Conservation (phyloP, 1,140 invertebrate genomes). For the Brachionus sp. region DNA sequence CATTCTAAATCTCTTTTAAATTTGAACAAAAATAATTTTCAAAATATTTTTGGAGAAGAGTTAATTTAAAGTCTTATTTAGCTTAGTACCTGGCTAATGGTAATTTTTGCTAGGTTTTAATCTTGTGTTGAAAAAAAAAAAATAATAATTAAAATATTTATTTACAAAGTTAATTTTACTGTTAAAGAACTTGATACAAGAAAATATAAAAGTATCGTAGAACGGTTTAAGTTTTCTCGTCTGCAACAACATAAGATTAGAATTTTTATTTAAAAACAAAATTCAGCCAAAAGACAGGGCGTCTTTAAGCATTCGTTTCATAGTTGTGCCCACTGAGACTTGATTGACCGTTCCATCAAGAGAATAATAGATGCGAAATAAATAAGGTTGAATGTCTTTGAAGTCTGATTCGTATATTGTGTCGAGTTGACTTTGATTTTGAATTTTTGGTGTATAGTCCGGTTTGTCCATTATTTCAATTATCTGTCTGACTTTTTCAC, state of each 20-base stretch:
- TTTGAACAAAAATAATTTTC: too few relatives aligned
- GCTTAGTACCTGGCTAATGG: conserved; percentile 41
- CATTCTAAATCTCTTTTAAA: not conserved
- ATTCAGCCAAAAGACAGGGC: conserved; percentile 66
- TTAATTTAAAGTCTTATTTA: not conserved
- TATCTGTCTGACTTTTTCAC: conserved; percentile 87
- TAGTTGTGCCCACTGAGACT: conserved; percentile 65
- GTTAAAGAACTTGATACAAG: conserved; percentile 16
- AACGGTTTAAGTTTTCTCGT: not conserved
- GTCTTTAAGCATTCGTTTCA: conserved; percentile 83
- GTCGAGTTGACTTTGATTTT: conserved; percentile 82
- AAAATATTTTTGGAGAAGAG: too few relatives aligned
- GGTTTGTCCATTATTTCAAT: conserved; percentile 89
- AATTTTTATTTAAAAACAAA: not conserved
- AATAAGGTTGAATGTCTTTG: conserved; percentile 86
- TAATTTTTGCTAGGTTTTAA: not conserved
- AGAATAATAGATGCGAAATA: conserved; percentile 66
- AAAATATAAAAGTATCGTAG: not conserved
- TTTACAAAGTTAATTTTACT: conserved; percentile 20
- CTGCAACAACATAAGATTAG: not conserved
- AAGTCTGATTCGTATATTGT: conserved; percentile 88
- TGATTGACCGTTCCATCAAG: conserved; percentile 38
- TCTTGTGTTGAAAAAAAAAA: not conserved
- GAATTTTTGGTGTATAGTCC: conserved; percentile 91
- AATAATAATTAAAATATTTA: not conserved